Conservation (phyloP, 1,140 invertebrate species). For the Sitophilus oryzae region DNA sequence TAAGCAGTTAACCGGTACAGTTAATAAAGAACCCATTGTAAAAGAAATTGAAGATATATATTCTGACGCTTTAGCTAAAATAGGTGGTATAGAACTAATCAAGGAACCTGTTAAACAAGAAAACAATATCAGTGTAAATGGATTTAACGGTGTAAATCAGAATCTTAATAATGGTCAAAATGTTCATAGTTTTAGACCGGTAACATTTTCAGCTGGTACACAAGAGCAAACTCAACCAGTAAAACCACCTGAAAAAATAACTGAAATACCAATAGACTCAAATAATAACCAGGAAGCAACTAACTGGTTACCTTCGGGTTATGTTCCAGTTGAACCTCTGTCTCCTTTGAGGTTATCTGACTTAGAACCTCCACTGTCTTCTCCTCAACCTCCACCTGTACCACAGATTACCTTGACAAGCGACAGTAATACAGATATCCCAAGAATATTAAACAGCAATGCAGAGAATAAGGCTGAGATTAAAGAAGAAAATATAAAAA, state of each 20-base stretch:
- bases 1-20: constrained; percentile 22
- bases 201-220: not conserved
- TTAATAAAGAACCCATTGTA: constrained; percentile 8
- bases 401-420: constrained; percentile 19
- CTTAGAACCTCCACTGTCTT: constrained; percentile 1
- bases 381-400: not conserved
- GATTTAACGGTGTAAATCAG: not conserved
- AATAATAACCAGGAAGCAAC: constrained; percentile 13
- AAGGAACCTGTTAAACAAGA: not conserved
- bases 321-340: constrained; percentile 24
- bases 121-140: not conserved
- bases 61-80: constrained; percentile 16
- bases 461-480: constrained; percentile 41
- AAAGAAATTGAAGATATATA: constrained; percentile 20
- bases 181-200: too few relatives aligned
- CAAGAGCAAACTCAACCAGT: not conserved
- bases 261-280: constrained; percentile 8
- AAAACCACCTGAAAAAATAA: constrained; percentile 1
- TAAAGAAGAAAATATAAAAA: constrained; percentile 51
- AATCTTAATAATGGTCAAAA: too few relatives aligned
- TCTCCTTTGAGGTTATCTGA: constrained; percentile 27
- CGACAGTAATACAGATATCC: constrained; percentile 5
- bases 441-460: not conserved
- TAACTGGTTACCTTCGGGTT: constrained; percentile 18
- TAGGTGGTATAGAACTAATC: constrained; percentile 12